Percentiles rank a stretch among this genome's conserved stretches.
These are phyloP conservation scores for Chloroclystis v-ata DNA, from an alignment of 2,888 invertebrate genomes.

Conservation along the genomic window DNA sequence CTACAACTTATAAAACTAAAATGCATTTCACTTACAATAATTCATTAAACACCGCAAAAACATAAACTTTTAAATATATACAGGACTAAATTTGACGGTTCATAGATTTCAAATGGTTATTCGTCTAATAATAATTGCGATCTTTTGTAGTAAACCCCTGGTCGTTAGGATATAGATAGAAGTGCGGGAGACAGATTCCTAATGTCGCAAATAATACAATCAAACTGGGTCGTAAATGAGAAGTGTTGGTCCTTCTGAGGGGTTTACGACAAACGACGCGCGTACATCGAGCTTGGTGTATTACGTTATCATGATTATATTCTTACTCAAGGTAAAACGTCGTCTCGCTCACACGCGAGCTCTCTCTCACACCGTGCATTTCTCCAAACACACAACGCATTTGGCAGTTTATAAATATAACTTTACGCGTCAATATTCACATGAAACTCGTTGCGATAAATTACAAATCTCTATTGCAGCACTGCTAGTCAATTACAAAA, in stretches of 20 bases:
- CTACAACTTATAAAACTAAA: constrained; percentile 77
- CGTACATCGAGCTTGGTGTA: constrained; percentile 67
- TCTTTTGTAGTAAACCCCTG: constrained; percentile 60
- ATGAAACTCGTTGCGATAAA: constrained; percentile 48
- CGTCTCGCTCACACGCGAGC: constrained; percentile 35
- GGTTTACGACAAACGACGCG: constrained; percentile 58
- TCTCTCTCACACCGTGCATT: constrained; percentile 26
- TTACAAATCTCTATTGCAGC: constrained; percentile 39
- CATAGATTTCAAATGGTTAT: constrained; percentile 65
- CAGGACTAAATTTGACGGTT: constrained; percentile 69
- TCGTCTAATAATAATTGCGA: constrained; percentile 49
- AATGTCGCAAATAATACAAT: constrained; percentile 40
- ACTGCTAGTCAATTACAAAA: constrained; percentile 33
- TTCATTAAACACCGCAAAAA: constrained; percentile 72
- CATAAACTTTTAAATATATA: constrained; percentile 67
- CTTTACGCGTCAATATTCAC: constrained; percentile 62
- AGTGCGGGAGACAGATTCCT: constrained; percentile 43
- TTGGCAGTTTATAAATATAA: constrained; percentile 71
- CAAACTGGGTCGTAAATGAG: constrained; percentile 42
- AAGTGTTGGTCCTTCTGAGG: constrained; percentile 54
- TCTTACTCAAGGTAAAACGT: constrained; percentile 61
- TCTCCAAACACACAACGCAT: constrained; percentile 49
- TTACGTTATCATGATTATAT: constrained; percentile 67
- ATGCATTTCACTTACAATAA: constrained; percentile 73
- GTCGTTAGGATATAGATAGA: constrained; percentile 47